phyloP scores from a whole-genome alignment of 2,113 vertebrate genomes.

The Psilopogon haemacephalus region DNA sequence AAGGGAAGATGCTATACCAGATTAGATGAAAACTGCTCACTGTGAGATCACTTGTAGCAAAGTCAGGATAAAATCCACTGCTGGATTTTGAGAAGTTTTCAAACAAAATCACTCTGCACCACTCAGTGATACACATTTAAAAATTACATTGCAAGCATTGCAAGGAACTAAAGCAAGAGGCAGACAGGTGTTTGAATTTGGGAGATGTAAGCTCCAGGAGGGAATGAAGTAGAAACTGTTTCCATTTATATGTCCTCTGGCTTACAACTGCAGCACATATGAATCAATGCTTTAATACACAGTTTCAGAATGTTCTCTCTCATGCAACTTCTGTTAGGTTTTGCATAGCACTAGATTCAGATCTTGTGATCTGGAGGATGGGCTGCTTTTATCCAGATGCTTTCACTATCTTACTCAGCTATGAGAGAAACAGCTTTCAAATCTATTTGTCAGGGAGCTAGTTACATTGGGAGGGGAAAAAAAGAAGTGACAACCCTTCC shows the following conservation, averaged over 20 bases:
- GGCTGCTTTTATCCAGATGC: slow-evolving; percentile 9
- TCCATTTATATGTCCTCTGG: slow-evolving; percentile 20
- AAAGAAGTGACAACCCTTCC: neutral
- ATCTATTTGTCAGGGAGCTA: neutral
- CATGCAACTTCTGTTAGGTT: slow-evolving; percentile 2
- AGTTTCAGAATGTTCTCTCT: neutral
- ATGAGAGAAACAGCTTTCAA: neutral
- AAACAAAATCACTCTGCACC: neutral
- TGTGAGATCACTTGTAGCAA: neutral
- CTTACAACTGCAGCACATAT: slow-evolving; percentile 25
- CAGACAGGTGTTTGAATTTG: slow-evolving; percentile 35
- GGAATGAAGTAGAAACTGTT: slow-evolving; percentile 16
- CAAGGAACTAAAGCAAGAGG: neutral
- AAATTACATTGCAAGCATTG: neutral
- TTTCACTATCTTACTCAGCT: neutral
- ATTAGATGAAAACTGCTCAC: neutral
- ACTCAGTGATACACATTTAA: neutral
- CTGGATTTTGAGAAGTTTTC: slow-evolving; percentile 9
- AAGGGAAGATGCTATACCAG: neutral
- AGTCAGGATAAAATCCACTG: neutral
- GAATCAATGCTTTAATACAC: neutral
- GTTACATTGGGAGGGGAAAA: neutral
- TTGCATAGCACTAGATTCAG: neutral
- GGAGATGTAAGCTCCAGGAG: neutral
- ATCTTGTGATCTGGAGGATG: neutral